These are phyloP conservation scores for Neosilurus mollespiculum DNA, from an alignment of 2,797 vertebrate species.

Conservation along the genomic window DNA sequence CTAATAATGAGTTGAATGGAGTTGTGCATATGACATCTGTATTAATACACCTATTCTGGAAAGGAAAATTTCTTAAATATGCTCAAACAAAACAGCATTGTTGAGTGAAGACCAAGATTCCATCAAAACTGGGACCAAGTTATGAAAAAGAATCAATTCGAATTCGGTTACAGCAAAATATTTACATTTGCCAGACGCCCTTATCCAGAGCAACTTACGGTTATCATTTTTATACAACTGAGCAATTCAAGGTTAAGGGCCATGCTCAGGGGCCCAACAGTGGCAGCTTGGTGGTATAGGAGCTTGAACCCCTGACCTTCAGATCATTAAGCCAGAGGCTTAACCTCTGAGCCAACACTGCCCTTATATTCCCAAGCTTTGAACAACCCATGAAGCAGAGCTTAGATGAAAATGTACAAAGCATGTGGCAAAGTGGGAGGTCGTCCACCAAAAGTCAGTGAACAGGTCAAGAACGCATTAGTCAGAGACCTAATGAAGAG, in stretches of 20 bases:
- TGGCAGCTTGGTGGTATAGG: too few species aligned
- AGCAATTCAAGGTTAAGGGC: too few species aligned
- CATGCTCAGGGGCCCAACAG: too few species aligned
- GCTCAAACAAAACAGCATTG: not conserved
- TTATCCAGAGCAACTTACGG: too few species aligned
- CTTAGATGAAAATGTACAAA: not conserved
- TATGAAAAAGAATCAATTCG: not conserved
- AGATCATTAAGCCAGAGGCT: too few species aligned
- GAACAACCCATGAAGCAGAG: not conserved
- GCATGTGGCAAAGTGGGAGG: not conserved
- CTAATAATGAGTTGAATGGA: not conserved
- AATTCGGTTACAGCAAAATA: not conserved
- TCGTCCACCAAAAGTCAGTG: not conserved
- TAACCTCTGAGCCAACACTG: too few species aligned
- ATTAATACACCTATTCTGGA: not conserved
- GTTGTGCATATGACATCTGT: not conserved
- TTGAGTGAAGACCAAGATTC: not conserved
- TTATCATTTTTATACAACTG: too few species aligned
- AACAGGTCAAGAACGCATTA: not conserved
- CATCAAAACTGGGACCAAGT: not conserved
- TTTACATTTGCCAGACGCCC: too few species aligned
- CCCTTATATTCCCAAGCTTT: too few species aligned
- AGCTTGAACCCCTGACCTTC: too few species aligned
- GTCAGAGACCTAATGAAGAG: not conserved
- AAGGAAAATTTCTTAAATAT: not conserved